Evolutionary conservation across 2,113 vertebrate species (phyloP).

Genomic region (Chamaetylas fuelleborni): DNA sequence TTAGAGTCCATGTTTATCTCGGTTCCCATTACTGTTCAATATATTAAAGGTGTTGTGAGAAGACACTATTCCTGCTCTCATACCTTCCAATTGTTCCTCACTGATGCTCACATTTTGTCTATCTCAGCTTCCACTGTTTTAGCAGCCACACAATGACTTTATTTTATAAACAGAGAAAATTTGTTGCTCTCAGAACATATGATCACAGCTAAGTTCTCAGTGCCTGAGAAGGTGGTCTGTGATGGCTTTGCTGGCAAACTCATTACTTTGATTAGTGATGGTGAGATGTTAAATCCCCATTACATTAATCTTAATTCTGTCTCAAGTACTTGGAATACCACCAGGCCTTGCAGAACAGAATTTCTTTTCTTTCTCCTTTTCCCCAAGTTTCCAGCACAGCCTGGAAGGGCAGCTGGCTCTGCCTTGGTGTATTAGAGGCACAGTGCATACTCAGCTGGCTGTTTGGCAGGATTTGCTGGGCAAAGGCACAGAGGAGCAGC

Average conservation of each 20-base stretch:
- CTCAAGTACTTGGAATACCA: not conserved
- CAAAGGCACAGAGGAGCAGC: not conserved
- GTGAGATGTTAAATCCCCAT: not conserved
- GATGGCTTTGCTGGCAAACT: conserved; percentile 19
- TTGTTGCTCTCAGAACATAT: not conserved
- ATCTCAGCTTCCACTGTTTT: not conserved
- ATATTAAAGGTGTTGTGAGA: not conserved
- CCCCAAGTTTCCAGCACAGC: not conserved
- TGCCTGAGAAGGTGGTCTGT: not conserved
- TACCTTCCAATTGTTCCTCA: not conserved
- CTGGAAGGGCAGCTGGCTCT: not conserved
- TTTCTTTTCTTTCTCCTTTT: not conserved
- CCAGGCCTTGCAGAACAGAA: not conserved
- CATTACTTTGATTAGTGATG: not conserved
- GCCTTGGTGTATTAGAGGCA: not conserved
- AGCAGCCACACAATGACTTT: not conserved
- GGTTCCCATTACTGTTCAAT: not conserved
- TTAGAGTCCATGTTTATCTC: not conserved
- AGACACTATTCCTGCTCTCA: not conserved
- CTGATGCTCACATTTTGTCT: not conserved
- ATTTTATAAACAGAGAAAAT: not conserved
- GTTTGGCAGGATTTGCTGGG: not conserved
- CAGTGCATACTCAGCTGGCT: accelerated
- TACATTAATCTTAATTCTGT: not conserved
- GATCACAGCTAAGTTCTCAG: not conserved